phyloP scores from a whole-genome alignment of 1,140 invertebrate genomes.

The Ridgeia piscesae region DNA sequence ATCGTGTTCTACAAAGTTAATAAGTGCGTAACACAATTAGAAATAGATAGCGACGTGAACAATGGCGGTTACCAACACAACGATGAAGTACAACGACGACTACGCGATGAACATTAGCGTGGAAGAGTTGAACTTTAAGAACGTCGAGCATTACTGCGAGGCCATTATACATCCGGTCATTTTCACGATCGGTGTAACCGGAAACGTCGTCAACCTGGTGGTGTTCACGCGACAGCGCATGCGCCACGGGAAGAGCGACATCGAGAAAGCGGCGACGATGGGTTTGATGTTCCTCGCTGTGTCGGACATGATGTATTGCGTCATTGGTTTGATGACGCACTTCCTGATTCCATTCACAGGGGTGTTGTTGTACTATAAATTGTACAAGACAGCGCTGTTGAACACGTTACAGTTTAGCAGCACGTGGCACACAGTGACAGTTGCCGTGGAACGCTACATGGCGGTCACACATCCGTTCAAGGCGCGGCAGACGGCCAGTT shows the following conservation, averaged over 20 bases:
- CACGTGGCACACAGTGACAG: slow-evolving; percentile 27
- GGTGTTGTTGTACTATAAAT: slow-evolving; percentile 15
- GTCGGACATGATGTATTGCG: slow-evolving; percentile 26
- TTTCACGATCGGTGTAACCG: slow-evolving; percentile 10
- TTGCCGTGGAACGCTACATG: slow-evolving; percentile 26
- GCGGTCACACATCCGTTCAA: slow-evolving; percentile 29
- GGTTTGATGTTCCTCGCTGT: slow-evolving; percentile 24
- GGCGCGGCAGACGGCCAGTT: slow-evolving; percentile 16
- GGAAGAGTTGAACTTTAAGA: neutral
- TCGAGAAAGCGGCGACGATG: slow-evolving; percentile 15
- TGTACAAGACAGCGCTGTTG: slow-evolving; percentile 19
- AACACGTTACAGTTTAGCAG: slow-evolving; percentile 30
- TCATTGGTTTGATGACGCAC: slow-evolving; percentile 12
- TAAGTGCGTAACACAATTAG: neutral
- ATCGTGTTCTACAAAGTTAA: neutral
- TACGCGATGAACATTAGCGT: neutral
- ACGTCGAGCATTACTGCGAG: neutral
- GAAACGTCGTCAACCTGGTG: slow-evolving; percentile 11
- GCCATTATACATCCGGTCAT: neutral
- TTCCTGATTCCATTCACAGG: neutral
- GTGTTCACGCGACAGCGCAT: slow-evolving; percentile 8
- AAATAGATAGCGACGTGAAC: neutral
- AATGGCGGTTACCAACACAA: neutral
- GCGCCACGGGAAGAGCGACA: slow-evolving; percentile 7
- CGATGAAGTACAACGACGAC: neutral